These are phyloP conservation scores for Equus przewalskii DNA, from an alignment of 2,113 vertebrate genomes.

Conservation along the genomic window DNA sequence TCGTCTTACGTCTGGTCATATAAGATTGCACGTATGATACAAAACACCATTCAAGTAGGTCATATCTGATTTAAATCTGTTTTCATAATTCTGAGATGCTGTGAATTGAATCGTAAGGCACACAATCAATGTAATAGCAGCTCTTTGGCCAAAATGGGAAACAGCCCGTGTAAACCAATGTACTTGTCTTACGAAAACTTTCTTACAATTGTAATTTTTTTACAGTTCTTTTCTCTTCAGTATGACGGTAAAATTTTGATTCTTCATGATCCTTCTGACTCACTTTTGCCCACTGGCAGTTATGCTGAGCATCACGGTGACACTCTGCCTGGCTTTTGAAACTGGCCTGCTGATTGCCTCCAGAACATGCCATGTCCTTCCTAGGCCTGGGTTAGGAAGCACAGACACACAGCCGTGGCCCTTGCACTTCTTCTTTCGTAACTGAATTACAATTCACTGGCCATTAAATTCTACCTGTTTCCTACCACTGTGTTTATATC, in stretches of 20 bases:
- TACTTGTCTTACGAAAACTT: not conserved
- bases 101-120: not conserved
- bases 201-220: not conserved
- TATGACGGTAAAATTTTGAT: not conserved
- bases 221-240: not conserved
- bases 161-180: rapidly evolving
- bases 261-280: not conserved
- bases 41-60: not conserved
- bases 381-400: not conserved
- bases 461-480: not conserved
- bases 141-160: not conserved
- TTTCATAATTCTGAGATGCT: not conserved
- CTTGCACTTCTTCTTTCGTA: not conserved
- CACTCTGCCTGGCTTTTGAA: not conserved
- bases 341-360: not conserved
- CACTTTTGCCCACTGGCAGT: not conserved
- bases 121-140: not conserved
- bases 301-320: rapidly evolving
- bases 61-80: no score
- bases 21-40: no score
- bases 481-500: not conserved
- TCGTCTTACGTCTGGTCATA: not conserved
- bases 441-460: not conserved
- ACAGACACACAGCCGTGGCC: not conserved
- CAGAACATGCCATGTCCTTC: not conserved